Percentiles rank a stretch among this genome's conserved stretches.
phyloP scores from a whole-genome alignment of 1,140 invertebrate genomes.

The Prorops nasuta region DNA sequence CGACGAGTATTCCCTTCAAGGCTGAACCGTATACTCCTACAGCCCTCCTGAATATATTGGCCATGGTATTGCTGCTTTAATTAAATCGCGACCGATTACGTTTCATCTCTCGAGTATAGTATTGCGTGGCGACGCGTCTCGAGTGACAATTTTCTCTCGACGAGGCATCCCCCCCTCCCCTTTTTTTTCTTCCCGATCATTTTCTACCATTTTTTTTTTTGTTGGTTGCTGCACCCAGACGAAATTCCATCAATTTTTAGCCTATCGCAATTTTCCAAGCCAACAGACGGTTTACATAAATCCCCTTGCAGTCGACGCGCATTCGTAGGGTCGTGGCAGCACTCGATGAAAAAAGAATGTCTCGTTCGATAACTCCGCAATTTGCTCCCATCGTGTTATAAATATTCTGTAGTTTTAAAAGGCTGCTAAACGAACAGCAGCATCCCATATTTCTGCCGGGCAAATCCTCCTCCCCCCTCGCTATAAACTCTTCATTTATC shows the following conservation, averaged over 20 bases:
- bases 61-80: not conserved
- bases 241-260: constrained; percentile 26
- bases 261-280: constrained; percentile 19
- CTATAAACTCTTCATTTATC: too few species aligned
- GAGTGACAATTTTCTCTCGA: too few species aligned
- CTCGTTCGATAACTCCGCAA: constrained; percentile 17
- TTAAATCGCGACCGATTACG: constrained; percentile 2
- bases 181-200: constrained; percentile 13
- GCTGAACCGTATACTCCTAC: constrained; percentile 2
- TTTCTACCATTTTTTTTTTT: constrained; percentile 5
- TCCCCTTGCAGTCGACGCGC: constrained; percentile 17
- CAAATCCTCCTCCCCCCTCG: too few species aligned
- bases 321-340: constrained; percentile 7
- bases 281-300: constrained; percentile 24
- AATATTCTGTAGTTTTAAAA: constrained; percentile 19
- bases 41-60: not conserved
- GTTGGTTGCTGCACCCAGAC: constrained; percentile 3
- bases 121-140: constrained; percentile 14
- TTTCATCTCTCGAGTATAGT: constrained; percentile 11
- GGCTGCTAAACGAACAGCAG: constrained; percentile 20
- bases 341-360: constrained; percentile 10
- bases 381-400: constrained; percentile 23
- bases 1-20: constrained; percentile 12
- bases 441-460: too few species aligned
- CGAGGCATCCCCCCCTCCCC: constrained; percentile 15